phyloP scores from a whole-genome alignment of 2,888 invertebrate genomes.

The Norana najaformis region DNA sequence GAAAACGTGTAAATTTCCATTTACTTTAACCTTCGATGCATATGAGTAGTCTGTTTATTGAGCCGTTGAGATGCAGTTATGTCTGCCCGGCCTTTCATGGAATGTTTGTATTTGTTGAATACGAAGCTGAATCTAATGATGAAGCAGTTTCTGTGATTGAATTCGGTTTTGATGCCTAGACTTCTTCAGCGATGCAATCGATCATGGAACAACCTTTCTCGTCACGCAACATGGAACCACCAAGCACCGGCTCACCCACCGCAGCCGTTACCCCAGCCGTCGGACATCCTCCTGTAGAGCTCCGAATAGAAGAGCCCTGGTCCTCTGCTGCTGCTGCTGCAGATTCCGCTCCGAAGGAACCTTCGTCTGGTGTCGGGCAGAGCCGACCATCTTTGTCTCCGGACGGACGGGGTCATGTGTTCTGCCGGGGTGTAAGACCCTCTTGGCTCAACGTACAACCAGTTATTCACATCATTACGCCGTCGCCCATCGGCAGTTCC shows the following conservation, averaged over 20 bases:
- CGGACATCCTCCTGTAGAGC: neutral
- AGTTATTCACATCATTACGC: conserved; percentile 10
- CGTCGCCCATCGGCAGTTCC: neutral
- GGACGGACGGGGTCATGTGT: neutral
- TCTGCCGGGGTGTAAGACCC: neutral
- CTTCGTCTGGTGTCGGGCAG: neutral
- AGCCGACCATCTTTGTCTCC: neutral
- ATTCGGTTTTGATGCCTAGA: neutral
- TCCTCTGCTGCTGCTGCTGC: neutral
- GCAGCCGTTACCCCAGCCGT: no score
- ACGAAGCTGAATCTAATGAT: no score
- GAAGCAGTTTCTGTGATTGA: neutral
- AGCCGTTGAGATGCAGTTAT: no score
- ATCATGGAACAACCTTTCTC: neutral
- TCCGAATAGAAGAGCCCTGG: neutral
- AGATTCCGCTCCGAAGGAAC: neutral
- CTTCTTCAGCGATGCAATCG: neutral
- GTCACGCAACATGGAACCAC: neutral
- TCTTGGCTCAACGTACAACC: conserved; percentile 15
- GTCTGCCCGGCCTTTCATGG: no score
- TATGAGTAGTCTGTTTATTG: no score
- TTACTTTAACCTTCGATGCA: no score
- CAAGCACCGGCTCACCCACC: neutral
- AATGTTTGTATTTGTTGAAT: no score
- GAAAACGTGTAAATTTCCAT: no score